These are phyloP conservation scores for Drosophila virilis DNA, from an alignment of 1,140 invertebrate species.

Conservation along the genomic window DNA sequence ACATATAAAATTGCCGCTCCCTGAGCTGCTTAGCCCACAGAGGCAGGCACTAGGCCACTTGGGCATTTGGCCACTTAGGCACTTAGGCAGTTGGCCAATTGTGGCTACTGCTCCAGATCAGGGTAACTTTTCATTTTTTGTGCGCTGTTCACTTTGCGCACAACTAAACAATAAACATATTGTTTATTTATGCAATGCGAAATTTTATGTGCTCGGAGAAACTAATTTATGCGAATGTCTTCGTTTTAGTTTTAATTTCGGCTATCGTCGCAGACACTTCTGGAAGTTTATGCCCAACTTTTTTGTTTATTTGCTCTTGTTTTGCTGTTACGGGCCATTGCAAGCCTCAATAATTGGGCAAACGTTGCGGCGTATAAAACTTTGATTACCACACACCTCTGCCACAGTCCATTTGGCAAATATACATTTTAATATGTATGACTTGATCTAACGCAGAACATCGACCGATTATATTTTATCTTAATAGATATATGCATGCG, in stretches of 20 bases:
- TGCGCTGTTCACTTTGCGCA: slow-evolving; percentile 38
- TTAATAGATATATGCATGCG: slow-evolving; percentile 48
- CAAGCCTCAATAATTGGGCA: slow-evolving; percentile 66
- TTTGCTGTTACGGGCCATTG: slow-evolving; percentile 55
- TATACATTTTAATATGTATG: neutral
- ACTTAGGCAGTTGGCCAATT: slow-evolving; percentile 55
- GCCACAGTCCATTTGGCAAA: slow-evolving; percentile 5
- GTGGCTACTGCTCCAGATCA: slow-evolving; percentile 50
- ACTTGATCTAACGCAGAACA: slow-evolving; percentile 5
- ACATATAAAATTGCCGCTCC: neutral
- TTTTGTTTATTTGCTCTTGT: slow-evolving; percentile 34
- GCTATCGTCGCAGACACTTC: slow-evolving; percentile 51
- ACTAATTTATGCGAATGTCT: slow-evolving; percentile 60
- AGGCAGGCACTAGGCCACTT: slow-evolving; percentile 48
- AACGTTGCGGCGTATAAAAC: slow-evolving; percentile 54
- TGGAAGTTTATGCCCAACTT: slow-evolving; percentile 46
- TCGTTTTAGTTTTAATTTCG: slow-evolving; percentile 41
- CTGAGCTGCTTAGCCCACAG: neutral
- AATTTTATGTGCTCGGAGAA: slow-evolving; percentile 58
- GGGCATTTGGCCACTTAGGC: neutral
- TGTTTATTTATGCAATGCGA: slow-evolving; percentile 68
- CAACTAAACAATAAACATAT: slow-evolving; percentile 69
- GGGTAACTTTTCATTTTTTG: slow-evolving; percentile 40
- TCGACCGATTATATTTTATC: slow-evolving; percentile 48
- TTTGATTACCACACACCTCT: slow-evolving; percentile 47